These are phyloP conservation scores for Hydroisotoma schaefferi DNA, from an alignment of 2,888 invertebrate genomes.

Conservation along the genomic window DNA sequence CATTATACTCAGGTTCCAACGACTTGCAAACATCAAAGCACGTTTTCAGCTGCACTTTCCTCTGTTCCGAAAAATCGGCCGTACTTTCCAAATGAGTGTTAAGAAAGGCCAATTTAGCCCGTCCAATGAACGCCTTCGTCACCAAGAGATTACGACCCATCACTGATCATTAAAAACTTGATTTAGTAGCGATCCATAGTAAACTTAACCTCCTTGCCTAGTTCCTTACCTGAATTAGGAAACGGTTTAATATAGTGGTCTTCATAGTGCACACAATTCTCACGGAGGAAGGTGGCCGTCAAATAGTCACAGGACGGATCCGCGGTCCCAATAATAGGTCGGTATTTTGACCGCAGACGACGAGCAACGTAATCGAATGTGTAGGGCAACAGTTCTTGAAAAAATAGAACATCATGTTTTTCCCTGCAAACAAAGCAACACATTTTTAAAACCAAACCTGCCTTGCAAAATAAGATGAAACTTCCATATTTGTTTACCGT, in stretches of 20 bases:
- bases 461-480: too few relatives aligned
- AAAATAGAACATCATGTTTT: slow-evolving; percentile 58
- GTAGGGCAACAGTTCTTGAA: slow-evolving; percentile 59
- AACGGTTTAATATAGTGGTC: slow-evolving; percentile 55
- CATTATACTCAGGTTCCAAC: slow-evolving; percentile 50
- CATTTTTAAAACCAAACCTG: neutral
- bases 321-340: slow-evolving; percentile 52
- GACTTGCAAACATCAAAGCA: slow-evolving; percentile 50
- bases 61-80: slow-evolving; percentile 53
- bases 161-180: slow-evolving; percentile 13
- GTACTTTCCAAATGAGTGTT: slow-evolving; percentile 62
- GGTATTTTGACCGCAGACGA: slow-evolving; percentile 52
- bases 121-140: slow-evolving; percentile 53
- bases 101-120: slow-evolving; percentile 53
- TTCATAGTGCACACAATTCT: slow-evolving; percentile 52
- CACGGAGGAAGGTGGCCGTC: slow-evolving; percentile 54
- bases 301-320: slow-evolving; percentile 53
- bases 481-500: too few relatives aligned
- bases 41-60: slow-evolving; percentile 54
- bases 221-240: slow-evolving; percentile 50
- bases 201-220: neutral
- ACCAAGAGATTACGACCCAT: slow-evolving; percentile 58
- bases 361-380: slow-evolving; percentile 53
- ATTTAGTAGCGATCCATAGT: neutral
- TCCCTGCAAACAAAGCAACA: slow-evolving; percentile 51